Evolutionary conservation across 1,140 invertebrate genomes (phyloP).

Genomic region (Liolophura sinensis): DNA sequence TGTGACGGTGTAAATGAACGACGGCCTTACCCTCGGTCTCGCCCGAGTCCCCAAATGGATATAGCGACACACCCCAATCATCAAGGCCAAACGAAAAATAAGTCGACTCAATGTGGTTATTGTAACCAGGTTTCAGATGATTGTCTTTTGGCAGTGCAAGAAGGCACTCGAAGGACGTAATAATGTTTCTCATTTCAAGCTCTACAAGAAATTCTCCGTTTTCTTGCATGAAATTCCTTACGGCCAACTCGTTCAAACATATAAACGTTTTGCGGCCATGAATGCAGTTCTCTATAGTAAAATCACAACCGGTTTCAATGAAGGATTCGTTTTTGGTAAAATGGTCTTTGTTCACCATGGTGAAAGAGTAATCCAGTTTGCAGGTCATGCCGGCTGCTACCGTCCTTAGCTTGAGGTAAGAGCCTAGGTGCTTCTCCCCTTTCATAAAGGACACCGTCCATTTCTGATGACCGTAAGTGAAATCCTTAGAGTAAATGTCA

Average conservation of each 20-base stretch:
- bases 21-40: constrained; percentile 62
- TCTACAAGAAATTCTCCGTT: constrained; percentile 85
- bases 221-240: constrained; percentile 77
- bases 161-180: constrained; percentile 75
- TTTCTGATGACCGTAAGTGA: constrained; percentile 81
- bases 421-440: constrained; percentile 78
- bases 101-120: constrained; percentile 68
- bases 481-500: constrained; percentile 64
- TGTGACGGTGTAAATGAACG: constrained; percentile 71
- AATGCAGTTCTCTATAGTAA: constrained; percentile 74
- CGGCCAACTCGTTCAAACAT: constrained; percentile 75
- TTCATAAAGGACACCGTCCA: constrained; percentile 86
- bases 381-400: constrained; percentile 69
- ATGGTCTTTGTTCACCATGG: constrained; percentile 81
- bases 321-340: constrained; percentile 82
- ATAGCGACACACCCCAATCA: constrained; percentile 82
- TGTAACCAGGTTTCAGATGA: constrained; percentile 22
- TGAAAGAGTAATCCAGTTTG: constrained; percentile 80
- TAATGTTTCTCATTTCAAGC: constrained; percentile 75
- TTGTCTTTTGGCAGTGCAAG: constrained; percentile 39
- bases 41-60: constrained; percentile 60
- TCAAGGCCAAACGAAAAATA: constrained; percentile 80
- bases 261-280: constrained; percentile 82
- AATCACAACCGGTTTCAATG: constrained; percentile 73
- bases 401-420: constrained; percentile 79